A percentile compares a stretch with the other conserved stretches of the same genome.
phyloP scores from a whole-genome alignment of 2,113 vertebrate genomes.

The Camelus dromedarius region DNA sequence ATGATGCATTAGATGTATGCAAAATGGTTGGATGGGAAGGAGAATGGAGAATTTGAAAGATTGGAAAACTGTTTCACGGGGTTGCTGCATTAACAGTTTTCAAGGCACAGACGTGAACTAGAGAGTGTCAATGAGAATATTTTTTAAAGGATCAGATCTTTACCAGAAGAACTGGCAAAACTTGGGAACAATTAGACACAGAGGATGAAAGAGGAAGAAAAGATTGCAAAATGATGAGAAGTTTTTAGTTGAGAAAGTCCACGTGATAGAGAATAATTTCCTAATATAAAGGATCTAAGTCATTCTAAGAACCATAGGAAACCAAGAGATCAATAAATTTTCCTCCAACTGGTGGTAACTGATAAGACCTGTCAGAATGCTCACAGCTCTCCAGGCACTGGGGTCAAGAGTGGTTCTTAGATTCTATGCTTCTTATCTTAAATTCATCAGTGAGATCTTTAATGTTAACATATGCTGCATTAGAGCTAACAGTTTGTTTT shows the following conservation, averaged over 20 bases:
- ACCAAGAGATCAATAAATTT: constrained; percentile 13
- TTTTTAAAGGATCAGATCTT: background rate
- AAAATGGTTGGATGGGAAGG: background rate
- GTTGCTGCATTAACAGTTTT: background rate
- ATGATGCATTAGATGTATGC: background rate
- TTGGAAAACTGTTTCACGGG: background rate
- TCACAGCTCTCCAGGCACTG: background rate
- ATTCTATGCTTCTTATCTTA: constrained; percentile 22
- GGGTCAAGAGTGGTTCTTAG: constrained; percentile 7
- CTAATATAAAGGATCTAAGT: background rate
- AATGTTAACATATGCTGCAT: constrained; percentile 57
- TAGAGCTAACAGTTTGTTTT: constrained; percentile 63
- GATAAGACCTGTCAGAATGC: background rate
- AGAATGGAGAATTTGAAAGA: background rate
- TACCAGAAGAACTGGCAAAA: background rate
- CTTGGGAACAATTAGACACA: background rate
- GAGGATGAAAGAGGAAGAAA: background rate
- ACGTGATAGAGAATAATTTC: background rate
- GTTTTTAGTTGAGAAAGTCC: constrained; percentile 16
- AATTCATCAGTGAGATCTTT: constrained; percentile 54
- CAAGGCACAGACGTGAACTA: background rate
- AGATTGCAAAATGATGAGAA: background rate
- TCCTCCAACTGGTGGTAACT: background rate
- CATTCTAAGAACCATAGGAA: constrained; percentile 15
- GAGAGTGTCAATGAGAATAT: background rate